phyloP scores from a whole-genome alignment of 2,113 vertebrate species.

The Boleophthalmus pectinirostris region DNA sequence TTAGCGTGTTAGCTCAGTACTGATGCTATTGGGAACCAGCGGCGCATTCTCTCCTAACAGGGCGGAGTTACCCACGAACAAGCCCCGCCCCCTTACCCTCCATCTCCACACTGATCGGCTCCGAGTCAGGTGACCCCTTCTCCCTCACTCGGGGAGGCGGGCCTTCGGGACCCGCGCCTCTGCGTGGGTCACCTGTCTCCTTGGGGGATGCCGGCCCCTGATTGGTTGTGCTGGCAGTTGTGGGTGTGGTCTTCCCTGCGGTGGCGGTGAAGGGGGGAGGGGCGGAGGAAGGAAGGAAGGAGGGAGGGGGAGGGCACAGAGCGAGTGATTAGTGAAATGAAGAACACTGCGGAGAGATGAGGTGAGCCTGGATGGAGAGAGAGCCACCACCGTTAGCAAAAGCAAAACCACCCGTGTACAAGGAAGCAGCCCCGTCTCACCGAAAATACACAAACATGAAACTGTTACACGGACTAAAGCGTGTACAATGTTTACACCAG shows the following conservation, averaged over 20 bases:
- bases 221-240: constrained; percentile 79
- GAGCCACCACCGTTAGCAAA: constrained; percentile 40
- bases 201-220: constrained; percentile 75
- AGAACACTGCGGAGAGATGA: constrained; percentile 59
- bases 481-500: too few relatives aligned
- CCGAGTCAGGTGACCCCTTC: constrained; percentile 80
- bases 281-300: not conserved
- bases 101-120: constrained; percentile 85
- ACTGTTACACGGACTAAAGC: too few relatives aligned
- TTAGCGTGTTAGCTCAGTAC: constrained; percentile 55
- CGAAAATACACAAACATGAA: not conserved
- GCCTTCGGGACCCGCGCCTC: constrained; percentile 81
- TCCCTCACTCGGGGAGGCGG: constrained; percentile 74
- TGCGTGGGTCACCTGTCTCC: constrained; percentile 78
- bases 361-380: constrained; percentile 44
- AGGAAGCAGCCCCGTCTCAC: not conserved
- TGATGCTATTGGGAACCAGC: constrained; percentile 69
- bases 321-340: constrained; percentile 77
- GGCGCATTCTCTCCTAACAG: constrained; percentile 72
- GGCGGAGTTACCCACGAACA: constrained; percentile 57
- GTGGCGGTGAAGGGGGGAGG: constrained; percentile 70
- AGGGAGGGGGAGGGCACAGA: constrained; percentile 68
- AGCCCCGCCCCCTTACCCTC: constrained; percentile 84
- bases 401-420: not conserved
- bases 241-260: constrained; percentile 83